Conservation (phyloP, 2,888 invertebrate genomes). For the Chrysotoxum bicinctum region DNA sequence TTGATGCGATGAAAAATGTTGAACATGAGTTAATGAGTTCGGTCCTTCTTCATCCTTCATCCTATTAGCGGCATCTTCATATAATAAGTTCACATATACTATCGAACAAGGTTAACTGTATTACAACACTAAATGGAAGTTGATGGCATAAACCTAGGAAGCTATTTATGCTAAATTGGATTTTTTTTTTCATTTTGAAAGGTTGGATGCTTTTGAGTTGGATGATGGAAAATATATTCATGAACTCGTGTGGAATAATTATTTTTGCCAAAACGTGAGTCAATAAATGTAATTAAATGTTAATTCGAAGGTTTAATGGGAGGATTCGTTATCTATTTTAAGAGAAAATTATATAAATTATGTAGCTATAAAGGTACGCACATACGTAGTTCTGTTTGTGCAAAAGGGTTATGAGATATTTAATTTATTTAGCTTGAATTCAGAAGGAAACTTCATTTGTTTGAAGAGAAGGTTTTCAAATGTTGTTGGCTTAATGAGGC, state of each 20-base stretch:
- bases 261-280: slow-evolving; percentile 26
- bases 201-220: not conserved
- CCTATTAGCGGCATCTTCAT: not conserved
- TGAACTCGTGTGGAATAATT: slow-evolving; percentile 22
- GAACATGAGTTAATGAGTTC: slow-evolving; percentile 34
- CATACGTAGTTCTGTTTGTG: not conserved
- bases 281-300: slow-evolving; percentile 33
- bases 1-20: slow-evolving; percentile 40
- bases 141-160: slow-evolving; percentile 19
- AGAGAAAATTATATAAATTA: slow-evolving; percentile 5
- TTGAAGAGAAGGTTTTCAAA: not conserved
- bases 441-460: not conserved
- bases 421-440: not conserved
- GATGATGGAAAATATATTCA: slow-evolving; percentile 13
- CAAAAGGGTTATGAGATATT: not conserved
- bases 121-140: not conserved
- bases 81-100: not conserved
- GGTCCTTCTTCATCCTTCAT: not conserved
- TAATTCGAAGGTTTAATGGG: slow-evolving; percentile 20
- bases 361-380: not conserved
- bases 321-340: slow-evolving; percentile 4
- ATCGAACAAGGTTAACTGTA: not conserved
- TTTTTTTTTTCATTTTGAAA: slow-evolving; percentile 17
- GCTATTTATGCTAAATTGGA: slow-evolving; percentile 41
- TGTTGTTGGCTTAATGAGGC: too few species aligned